A percentile compares a stretch with the other conserved stretches of the same genome.
Evolutionary conservation across 2,888 invertebrate species (phyloP).

Genomic region (Polyploca ridens): DNA sequence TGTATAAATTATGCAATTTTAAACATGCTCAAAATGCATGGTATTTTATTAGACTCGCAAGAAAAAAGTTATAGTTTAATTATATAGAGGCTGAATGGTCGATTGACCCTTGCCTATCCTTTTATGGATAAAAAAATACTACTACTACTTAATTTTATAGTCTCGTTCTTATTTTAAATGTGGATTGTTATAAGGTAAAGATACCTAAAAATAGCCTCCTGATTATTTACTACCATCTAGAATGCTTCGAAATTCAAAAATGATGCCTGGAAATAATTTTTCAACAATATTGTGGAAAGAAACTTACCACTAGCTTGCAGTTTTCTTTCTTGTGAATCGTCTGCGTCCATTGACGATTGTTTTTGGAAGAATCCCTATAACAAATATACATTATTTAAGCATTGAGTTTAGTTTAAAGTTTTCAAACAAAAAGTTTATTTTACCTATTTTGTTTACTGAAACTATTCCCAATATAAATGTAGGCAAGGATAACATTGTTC

Average conservation of each 20-base stretch:
- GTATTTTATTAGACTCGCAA: neutral
- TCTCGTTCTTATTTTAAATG: neutral
- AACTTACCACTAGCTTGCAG: constrained; percentile 77
- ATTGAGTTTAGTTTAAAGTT: neutral
- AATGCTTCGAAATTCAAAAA: too few relatives aligned
- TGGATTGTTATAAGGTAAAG: neutral
- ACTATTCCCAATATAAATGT: too few relatives aligned
- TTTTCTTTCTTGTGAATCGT: constrained; percentile 79
- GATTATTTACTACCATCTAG: neutral
- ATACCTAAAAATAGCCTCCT: neutral
- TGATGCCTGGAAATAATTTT: neutral
- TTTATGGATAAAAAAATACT: too few relatives aligned
- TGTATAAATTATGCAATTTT: constrained; percentile 1
- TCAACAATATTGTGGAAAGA: neutral
- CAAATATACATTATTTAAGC: constrained; percentile 13
- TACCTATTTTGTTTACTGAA: too few relatives aligned
- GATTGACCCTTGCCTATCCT: too few relatives aligned
- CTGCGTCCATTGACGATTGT: constrained; percentile 73
- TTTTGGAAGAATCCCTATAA: constrained; percentile 80
- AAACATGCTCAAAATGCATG: neutral
- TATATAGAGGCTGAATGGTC: neutral
- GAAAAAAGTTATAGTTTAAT: neutral
- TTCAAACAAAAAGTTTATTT: too few relatives aligned
- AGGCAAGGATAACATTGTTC: too few relatives aligned
- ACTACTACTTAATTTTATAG: too few relatives aligned